Evolutionary conservation across 2,797 vertebrate species (phyloP).

Genomic region (Linurgus olivaceus): DNA sequence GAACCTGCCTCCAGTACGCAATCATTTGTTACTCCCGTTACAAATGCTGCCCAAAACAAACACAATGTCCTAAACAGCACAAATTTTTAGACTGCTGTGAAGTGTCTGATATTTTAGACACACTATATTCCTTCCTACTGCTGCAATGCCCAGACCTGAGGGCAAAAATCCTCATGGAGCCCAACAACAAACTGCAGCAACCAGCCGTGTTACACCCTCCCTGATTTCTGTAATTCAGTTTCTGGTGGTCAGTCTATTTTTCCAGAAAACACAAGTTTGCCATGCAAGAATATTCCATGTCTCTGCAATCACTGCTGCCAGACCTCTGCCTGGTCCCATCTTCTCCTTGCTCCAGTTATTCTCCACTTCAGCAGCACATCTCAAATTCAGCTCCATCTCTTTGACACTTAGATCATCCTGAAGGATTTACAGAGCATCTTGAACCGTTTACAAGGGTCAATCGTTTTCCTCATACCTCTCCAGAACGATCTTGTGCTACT

Average conservation of each 20-base stretch:
- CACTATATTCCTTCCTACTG: not conserved
- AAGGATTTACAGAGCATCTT: not conserved
- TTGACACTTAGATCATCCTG: not conserved
- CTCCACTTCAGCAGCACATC: not conserved
- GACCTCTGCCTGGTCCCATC: not conserved
- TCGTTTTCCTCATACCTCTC: not conserved
- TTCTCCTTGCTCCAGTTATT: not conserved
- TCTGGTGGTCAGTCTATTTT: not conserved
- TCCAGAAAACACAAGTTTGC: not conserved
- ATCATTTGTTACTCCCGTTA: not conserved
- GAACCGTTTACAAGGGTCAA: not conserved
- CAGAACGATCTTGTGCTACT: not conserved
- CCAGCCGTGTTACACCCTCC: not conserved
- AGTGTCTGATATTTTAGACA: not conserved
- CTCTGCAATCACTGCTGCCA: not conserved
- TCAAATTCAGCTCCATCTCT: not conserved
- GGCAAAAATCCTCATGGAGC: not conserved
- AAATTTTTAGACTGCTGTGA: not conserved
- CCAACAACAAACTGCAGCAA: not conserved
- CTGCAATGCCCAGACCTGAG: not conserved
- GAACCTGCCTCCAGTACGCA: not conserved
- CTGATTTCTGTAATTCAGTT: rapidly evolving
- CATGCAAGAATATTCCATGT: not conserved
- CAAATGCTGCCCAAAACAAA: not conserved
- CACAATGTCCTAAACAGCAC: not conserved